phyloP scores from a whole-genome alignment of 2,797 vertebrate genomes.

The Erethizon dorsatum region DNA sequence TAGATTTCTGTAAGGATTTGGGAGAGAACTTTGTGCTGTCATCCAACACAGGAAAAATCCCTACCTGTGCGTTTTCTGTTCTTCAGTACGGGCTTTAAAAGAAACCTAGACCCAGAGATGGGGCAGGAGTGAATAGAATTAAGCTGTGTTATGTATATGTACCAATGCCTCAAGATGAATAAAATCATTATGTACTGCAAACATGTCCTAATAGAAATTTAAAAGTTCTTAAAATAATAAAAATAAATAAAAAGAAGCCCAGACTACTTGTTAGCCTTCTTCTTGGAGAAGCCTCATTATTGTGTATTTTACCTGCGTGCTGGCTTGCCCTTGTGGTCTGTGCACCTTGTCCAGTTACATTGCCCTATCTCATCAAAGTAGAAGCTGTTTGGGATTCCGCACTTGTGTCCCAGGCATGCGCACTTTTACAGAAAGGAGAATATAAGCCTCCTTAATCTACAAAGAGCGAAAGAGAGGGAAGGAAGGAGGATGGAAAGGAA shows the following conservation, averaged over 20 bases:
- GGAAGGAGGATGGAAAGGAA: too few relatives aligned
- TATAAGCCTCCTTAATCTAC: neutral
- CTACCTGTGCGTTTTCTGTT: neutral
- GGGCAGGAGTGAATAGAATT: neutral
- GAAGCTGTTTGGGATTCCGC: neutral
- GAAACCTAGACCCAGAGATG: neutral
- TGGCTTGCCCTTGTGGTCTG: neutral
- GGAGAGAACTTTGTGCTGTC: neutral
- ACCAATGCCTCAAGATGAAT: neutral
- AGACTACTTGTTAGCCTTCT: neutral
- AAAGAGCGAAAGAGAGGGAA: neutral
- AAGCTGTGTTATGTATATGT: neutral
- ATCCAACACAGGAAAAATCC: neutral
- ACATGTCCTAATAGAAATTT: neutral
- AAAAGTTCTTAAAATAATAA: neutral
- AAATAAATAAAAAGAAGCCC: neutral
- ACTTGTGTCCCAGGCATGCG: neutral
- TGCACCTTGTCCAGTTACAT: neutral
- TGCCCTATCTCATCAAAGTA: neutral
- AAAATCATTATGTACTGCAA: neutral
- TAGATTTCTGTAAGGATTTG: neutral
- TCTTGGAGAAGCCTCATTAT: neutral
- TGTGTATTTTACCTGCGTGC: neutral
- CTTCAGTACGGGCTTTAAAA: neutral
- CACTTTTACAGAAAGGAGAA: neutral